Evolutionary conservation across 2,888 invertebrate genomes (phyloP).

Genomic region (Xylota sylvarum): DNA sequence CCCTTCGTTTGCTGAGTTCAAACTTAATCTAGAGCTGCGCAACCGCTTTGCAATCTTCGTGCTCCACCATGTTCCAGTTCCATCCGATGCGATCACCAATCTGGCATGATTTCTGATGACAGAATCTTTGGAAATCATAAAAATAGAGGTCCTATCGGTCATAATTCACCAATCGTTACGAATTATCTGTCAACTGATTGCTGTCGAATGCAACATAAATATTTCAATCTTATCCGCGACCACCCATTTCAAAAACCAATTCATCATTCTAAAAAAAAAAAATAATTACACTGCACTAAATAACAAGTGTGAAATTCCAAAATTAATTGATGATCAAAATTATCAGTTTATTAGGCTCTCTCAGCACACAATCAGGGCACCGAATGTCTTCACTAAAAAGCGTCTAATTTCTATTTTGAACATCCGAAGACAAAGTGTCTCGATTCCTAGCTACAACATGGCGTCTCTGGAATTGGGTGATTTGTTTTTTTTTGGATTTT

Average conservation of each 20-base stretch:
- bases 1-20: no score
- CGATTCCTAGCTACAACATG: slow-evolving; percentile 25
- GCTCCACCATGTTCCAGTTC: no score
- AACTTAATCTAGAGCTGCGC: no score
- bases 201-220: no score
- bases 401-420: slow-evolving; percentile 50
- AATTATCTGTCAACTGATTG: no score
- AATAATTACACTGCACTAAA: slow-evolving; percentile 1
- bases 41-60: no score
- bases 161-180: no score
- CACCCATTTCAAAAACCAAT: slow-evolving; percentile 21
- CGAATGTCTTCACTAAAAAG: slow-evolving; percentile 34
- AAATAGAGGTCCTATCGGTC: no score
- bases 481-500: slow-evolving; percentile 11
- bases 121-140: no score
- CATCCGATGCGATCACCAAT: no score
- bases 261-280: slow-evolving; percentile 11
- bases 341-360: slow-evolving; percentile 39
- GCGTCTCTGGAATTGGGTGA: slow-evolving; percentile 26
- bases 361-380: slow-evolving; percentile 29
- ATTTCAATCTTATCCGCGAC: no score
- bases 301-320: slow-evolving; percentile 38
- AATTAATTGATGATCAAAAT: slow-evolving; percentile 38
- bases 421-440: slow-evolving; percentile 54
- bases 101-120: no score